Evolutionary conservation across 2,888 invertebrate species (phyloP), one percentile per base, ranked within the genome.

Genomic region (Nomada goodeniana): DNA sequence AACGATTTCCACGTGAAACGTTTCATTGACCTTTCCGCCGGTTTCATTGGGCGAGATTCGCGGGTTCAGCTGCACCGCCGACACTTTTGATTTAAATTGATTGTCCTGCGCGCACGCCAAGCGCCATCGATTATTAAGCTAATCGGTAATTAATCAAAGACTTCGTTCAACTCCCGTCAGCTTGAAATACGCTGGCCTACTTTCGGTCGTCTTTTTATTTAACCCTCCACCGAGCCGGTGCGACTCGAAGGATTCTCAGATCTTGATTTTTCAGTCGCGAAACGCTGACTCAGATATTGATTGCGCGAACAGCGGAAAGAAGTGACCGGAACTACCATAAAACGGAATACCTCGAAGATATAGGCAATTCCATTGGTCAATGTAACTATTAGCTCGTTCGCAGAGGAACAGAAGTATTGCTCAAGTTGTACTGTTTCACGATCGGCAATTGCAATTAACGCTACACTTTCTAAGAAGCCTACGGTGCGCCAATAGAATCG

Each of bases 1-100:
- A 74, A 76, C 76, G 68, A 64, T 82, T 81, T 80, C 80, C 73
- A 52, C 60, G 72, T 10, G 71, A 76, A 68, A 15, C 76, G 61
- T 81, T 77, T 70, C 82, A 68, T 69, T 44, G 69, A 76, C 53
- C 69, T 13, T 47, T 55, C 23, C 10, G 26, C 53, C 50, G 11
- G 55, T 68, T 26, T 36, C 67, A 18, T 61, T 59, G 9, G 36
- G n/a, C 63, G 61, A 23, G 53, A 65, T 61, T 29, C 60, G 61
- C 69, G 52, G 52, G 65, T 50, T 60, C 72, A 50, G 44, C 55
- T 52, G 52, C 36, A 53, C 13, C 18, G 23, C 15, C 36, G 50
- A 2, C 60, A 44, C 55, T 52, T 69, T 73, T 67, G 29, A 70
- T 80, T 81, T 50, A 61, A 69, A 83, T 70, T 52, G 42, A 80